Evolutionary conservation across 1,140 invertebrate genomes (phyloP), one percentile per base, ranked within the genome.

Genomic region (Brachionus asplanchnoidis): DNA sequence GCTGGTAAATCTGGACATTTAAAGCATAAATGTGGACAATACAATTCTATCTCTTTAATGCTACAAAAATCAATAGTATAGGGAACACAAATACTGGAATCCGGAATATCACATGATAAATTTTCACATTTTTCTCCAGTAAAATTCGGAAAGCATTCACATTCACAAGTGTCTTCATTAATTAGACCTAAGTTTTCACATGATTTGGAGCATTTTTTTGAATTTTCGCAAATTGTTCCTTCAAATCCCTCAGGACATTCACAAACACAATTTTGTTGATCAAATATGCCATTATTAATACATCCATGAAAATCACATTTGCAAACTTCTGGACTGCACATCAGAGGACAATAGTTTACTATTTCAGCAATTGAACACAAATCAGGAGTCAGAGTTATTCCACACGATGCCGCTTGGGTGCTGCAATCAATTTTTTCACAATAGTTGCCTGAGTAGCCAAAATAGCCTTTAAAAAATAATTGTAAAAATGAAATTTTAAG

Each of bases 131-230:
- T 20, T 23, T 23, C 12, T 65, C 79, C 79, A 36, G 3, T 36
- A 23, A 65, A 82, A 68, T 68, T 82, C 14, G n/a, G n/a, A 68
- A 23, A 82, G 40, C 79, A 82, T 17, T 82, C 79, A 46, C 79
- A 82, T 42, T 60, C n/a, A 68, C 79, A 82, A 9, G 53, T 82
- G 3, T 26, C 65, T 68, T 28, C 7, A 44, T 65, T 82, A n/a
- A 82, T 26, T 9, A 20, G 2, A 23, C 50, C 79, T 1, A 26
- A 17, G 65, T 82, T 82, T 46, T 82, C n/a, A 65, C 79, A 82
- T 3, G 12, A 14, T 5, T 82, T 28, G 7, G 20, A 14, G 23
- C 79, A 82, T 44, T 53, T 82, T 42, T 65, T 82, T 20, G 17
- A 9, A 44, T 82, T 60, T 44, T 82, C 79, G 28, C 79, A 82